Evolutionary conservation across 2,113 vertebrate species (phyloP), one percentile per base, ranked within the genome.

Genomic region (Chelonoidis abingdonii): DNA sequence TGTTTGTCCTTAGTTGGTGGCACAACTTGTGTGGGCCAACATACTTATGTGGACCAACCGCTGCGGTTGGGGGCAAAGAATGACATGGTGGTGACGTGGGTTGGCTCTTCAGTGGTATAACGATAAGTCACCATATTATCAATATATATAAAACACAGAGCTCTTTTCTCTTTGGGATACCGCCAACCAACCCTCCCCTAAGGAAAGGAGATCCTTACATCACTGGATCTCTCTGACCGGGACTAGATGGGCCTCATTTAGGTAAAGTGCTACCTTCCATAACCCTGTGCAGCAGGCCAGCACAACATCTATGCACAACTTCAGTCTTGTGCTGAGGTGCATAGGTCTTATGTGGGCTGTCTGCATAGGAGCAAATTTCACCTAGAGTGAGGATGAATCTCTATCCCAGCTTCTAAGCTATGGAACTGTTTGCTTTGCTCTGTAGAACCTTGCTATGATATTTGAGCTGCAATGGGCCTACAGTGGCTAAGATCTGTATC

Each of bases 391-490:
- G 41, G 24, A 24, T 44, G 41, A 44, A 76, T 76, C 24, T 76
- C 41, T 41, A 38, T 75, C 22, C 69, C 7, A 21, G 69, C 38
- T 41, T 25, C 72, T 13, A 44, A 24, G 27, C 35, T 69, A 19
- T 69, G 35, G 72, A 13, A 76, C 72, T 13, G 38, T 56, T 1
- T 35, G 38, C 69, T 52, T 59, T 0, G 0, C 83, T 84, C 83
- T 29, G 38, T 80, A 41, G 57, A 85, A n/a, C 35, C 44, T 3
- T 0, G 0, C 75, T 0, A 0, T 44, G 53, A 75, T 10, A 0
- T 52, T 2, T 24, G 22, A 76, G 59, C 87, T 59, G 56, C 0
- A 0, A 1, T 17, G 2, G 21, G 50, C 13, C 59, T 22, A 27
- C 69, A 59, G 41, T 10, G 65, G 22, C 69, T 21, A 24, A 72